Percentiles rank a stretch among this genome's conserved stretches.
Conservation (phyloP, 2,888 invertebrate genomes). For the Carterocephalus palaemon region DNA sequence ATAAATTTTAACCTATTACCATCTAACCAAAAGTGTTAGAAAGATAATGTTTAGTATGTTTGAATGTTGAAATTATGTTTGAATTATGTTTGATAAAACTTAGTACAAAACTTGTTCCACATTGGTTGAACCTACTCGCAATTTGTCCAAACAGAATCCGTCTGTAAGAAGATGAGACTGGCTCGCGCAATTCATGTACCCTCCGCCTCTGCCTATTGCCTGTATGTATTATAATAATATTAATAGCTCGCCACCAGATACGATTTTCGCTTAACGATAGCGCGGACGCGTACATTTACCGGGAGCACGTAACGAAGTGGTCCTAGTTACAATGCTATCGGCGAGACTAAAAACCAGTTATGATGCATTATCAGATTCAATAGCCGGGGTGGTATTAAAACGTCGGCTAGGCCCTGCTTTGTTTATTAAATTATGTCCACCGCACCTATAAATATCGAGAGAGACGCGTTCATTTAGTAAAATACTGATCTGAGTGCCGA, state of each 20-base stretch:
- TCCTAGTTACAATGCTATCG: constrained; percentile 76
- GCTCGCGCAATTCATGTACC: constrained; percentile 27
- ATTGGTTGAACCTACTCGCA: not conserved
- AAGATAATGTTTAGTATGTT: no score
- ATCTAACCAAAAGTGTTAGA: no score
- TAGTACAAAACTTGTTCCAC: not conserved
- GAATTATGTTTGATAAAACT: no score
- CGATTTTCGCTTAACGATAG: constrained; percentile 60
- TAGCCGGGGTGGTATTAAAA: constrained; percentile 61
- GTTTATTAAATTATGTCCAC: constrained; percentile 79
- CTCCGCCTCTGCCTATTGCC: constrained; percentile 59
- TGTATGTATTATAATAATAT: constrained; percentile 56
- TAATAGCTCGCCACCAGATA: constrained; percentile 65
- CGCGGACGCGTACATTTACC: constrained; percentile 52
- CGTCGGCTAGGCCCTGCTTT: constrained; percentile 64
- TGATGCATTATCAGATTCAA: constrained; percentile 74
- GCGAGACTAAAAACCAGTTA: constrained; percentile 69
- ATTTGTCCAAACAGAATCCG: constrained; percentile 15
- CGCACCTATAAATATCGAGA: constrained; percentile 67
- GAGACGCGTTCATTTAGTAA: constrained; percentile 74
- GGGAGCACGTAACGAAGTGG: constrained; percentile 71
- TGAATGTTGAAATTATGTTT: no score
- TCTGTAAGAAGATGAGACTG: constrained; percentile 10
- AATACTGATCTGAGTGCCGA: constrained; percentile 70
- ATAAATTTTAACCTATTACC: no score